Conservation (phyloP, 1,140 invertebrate species). For the Ganaspis sp. region DNA sequence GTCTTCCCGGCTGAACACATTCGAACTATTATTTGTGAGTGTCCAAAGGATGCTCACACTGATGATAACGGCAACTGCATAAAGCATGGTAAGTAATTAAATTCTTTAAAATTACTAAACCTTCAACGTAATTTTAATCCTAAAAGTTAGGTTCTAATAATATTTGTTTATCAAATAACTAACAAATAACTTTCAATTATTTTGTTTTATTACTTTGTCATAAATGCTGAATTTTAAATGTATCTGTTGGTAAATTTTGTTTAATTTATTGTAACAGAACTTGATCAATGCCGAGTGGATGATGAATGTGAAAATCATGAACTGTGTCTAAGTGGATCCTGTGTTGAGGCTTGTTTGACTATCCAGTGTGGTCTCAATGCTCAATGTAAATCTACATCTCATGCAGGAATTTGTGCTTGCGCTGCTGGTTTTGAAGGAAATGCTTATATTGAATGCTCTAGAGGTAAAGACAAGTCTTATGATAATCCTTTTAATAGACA, state of each 20-base stretch:
- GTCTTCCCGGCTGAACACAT: constrained; percentile 87
- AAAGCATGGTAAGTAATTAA: constrained; percentile 74
- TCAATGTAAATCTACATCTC: constrained; percentile 85
- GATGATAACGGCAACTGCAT: constrained; percentile 81
- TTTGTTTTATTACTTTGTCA: no score
- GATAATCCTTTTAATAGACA: background rate
- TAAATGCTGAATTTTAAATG: no score
- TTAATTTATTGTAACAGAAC: background rate
- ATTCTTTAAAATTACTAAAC: background rate
- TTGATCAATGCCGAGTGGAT: constrained; percentile 81
- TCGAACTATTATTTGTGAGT: constrained; percentile 88
- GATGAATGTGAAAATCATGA: constrained; percentile 84
- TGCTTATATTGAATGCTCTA: constrained; percentile 86
- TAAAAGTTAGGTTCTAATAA: no score
- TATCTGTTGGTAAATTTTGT: background rate
- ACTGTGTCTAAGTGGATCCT: constrained; percentile 85
- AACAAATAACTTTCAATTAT: no score
- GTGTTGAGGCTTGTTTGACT: constrained; percentile 86
- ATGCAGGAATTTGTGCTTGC: constrained; percentile 87
- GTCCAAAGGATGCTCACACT: constrained; percentile 83
- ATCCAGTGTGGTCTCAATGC: constrained; percentile 90
- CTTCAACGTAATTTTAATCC: background rate
- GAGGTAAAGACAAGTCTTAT: constrained; percentile 70
- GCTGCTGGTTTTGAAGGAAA: constrained; percentile 88
- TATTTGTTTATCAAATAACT: constrained; percentile 23